Conservation (phyloP, 2,113 vertebrate genomes). For the Hippotragus niger region DNA sequence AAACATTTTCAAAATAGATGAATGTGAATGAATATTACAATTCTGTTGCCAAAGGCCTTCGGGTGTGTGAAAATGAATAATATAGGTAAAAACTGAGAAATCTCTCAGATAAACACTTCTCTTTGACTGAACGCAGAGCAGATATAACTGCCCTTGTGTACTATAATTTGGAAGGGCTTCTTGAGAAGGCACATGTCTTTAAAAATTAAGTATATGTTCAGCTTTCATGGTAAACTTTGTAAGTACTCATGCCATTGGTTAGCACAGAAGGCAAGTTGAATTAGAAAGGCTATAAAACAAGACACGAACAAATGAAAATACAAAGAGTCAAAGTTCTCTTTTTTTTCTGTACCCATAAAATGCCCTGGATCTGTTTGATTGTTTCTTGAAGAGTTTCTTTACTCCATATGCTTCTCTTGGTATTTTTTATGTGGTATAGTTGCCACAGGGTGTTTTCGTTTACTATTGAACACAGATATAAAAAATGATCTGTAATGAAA, state of each 20-base stretch:
- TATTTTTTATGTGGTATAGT: not conserved
- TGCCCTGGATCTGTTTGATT: not conserved
- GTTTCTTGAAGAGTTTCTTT: not conserved
- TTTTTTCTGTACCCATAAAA: not conserved
- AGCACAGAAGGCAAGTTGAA: not conserved
- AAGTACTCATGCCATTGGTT: not conserved
- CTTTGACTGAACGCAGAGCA: not conserved
- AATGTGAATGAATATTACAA: slow-evolving; percentile 38
- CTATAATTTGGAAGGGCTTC: slow-evolving; percentile 20
- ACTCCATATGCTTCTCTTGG: not conserved
- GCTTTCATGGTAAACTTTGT: slow-evolving; percentile 16
- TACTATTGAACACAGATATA: not conserved
- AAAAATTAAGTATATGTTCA: not conserved
- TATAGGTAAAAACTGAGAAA: slow-evolving; percentile 31
- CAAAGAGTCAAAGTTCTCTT: not conserved
- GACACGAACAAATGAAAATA: not conserved
- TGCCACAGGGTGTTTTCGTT: not conserved
- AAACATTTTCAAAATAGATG: slow-evolving; percentile 56
- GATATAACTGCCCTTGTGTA: not conserved
- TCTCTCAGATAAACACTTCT: not conserved
- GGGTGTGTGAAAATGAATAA: slow-evolving; percentile 44
- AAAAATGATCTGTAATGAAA: not conserved
- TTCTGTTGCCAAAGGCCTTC: slow-evolving; percentile 49
- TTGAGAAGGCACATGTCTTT: slow-evolving; percentile 32
- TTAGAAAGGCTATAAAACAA: not conserved